Conservation (phyloP, 2,797 vertebrate species). For the Chelon auratus region DNA sequence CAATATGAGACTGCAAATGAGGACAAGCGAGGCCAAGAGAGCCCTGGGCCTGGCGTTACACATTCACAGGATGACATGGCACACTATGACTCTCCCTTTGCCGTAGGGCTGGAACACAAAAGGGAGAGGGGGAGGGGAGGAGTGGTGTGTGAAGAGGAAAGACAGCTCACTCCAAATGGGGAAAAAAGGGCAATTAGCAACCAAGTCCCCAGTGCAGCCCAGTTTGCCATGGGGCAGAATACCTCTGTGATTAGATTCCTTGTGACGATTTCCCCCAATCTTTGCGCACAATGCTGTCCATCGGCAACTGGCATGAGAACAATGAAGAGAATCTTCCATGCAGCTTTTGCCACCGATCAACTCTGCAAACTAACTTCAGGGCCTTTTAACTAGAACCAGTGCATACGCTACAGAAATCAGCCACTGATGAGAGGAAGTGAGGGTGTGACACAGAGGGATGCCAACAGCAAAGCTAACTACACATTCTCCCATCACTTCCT, state of each 20-base stretch:
- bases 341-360: constrained; percentile 41
- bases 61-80: constrained; percentile 82
- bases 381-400: constrained; percentile 57
- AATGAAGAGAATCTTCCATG: constrained; percentile 51
- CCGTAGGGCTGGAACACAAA: constrained; percentile 71
- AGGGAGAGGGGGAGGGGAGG: constrained; percentile 39
- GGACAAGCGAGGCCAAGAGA: constrained; percentile 74
- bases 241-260: constrained; percentile 75
- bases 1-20: constrained; percentile 74
- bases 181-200: constrained; percentile 78
- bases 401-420: constrained; percentile 13
- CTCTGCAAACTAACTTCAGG: constrained; percentile 50
- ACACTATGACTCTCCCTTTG: constrained; percentile 78
- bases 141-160: constrained; percentile 62
- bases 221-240: constrained; percentile 71
- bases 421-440: constrained; percentile 20
- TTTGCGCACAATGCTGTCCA: constrained; percentile 49
- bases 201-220: constrained; percentile 71
- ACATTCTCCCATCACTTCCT: constrained; percentile 19
- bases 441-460: constrained; percentile 23
- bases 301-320: constrained; percentile 47
- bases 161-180: constrained; percentile 70
- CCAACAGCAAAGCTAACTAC: constrained; percentile 19
- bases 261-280: constrained; percentile 74
- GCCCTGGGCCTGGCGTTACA: constrained; percentile 71